Base-by-base conservation (phyloP, 2,113 vertebrate species). In the Spea multiplicata region DNA sequence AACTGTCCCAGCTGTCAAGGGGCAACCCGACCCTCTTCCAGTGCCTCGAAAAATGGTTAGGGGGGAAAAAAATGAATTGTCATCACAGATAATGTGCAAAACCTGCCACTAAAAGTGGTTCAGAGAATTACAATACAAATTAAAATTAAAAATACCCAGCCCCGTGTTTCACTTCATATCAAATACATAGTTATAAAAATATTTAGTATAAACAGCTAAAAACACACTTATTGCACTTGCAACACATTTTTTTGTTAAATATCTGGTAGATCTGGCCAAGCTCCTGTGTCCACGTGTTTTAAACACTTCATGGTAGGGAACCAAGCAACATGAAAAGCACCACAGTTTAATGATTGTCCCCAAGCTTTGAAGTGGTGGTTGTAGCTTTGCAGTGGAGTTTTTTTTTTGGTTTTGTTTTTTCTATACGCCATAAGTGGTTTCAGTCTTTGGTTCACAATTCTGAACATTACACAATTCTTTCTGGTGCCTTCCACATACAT, bases 201-300 rank as follows among this genome's bases (percentile, higher is more conserved):
- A 78, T 78, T 72, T 72, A 80, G 61, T 61, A 80, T 74, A 71
- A 80, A 80, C 47, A 80, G 78, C 64, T 80, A 80, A 80, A 83
- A 83, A 81, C 10, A 82, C 85, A 85, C 88, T 89, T 89, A 89
- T 89, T 89, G 88, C 88, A 89, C 88, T 88, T 88, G 88, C 88
- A 89, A 89, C 85, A 86, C 83, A 88, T 84, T 86, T 53, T 12
- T 53, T 89, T n/a, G n/a, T n/a, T 89, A 88, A 88, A 89, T 89
- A 89, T 86, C 83, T 84, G 77, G 80, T n/a, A 57, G 76, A 71
- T 71, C 30, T 30, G 61, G 78, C 78, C 73, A 80, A 80, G 76
- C 64, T 65, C 69, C 73, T 62, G 17, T 61, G 70, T 72, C 64
- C 70, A 66, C 16, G 71, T 80, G 50, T 67, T 59, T 67, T 53